Evolutionary conservation across 2,113 vertebrate genomes (phyloP).

Genomic region (Callocephalon fimbriatum): DNA sequence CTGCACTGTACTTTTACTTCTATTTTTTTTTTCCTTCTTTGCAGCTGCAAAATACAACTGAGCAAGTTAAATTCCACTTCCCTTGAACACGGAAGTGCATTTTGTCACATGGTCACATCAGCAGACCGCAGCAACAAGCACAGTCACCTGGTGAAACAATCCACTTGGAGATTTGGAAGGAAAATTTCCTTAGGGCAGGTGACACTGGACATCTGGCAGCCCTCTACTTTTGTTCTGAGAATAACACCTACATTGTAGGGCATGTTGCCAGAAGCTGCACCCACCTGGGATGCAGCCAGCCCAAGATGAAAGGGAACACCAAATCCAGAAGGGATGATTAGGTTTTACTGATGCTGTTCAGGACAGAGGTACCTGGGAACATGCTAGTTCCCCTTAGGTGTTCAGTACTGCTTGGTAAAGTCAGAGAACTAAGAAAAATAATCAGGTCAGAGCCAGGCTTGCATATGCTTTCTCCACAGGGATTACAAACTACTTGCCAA

Average conservation of each 20-base stretch:
- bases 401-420: not conserved
- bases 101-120: constrained; percentile 26
- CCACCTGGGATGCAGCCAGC: constrained; percentile 33
- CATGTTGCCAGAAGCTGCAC: constrained; percentile 30
- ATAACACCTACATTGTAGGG: not conserved
- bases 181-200: not conserved
- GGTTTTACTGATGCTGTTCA: constrained; percentile 23
- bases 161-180: constrained; percentile 15
- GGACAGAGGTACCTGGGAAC: constrained; percentile 2
- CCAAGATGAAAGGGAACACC: constrained; percentile 10
- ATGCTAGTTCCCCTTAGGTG: not conserved
- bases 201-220: constrained; percentile 32
- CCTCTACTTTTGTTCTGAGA: not conserved
- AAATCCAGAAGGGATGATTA: constrained; percentile 33
- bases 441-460: constrained; percentile 51
- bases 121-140: not conserved
- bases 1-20: constrained; percentile 46
- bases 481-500: constrained; percentile 54
- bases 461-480: constrained; percentile 59
- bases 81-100: constrained; percentile 42
- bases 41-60: constrained; percentile 58
- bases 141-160: constrained; percentile 28
- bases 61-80: constrained; percentile 62
- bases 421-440: constrained; percentile 35
- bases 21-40: constrained; percentile 44